Evolutionary conservation across 1,140 invertebrate genomes (phyloP).

Genomic region (Cotesia glomerata): DNA sequence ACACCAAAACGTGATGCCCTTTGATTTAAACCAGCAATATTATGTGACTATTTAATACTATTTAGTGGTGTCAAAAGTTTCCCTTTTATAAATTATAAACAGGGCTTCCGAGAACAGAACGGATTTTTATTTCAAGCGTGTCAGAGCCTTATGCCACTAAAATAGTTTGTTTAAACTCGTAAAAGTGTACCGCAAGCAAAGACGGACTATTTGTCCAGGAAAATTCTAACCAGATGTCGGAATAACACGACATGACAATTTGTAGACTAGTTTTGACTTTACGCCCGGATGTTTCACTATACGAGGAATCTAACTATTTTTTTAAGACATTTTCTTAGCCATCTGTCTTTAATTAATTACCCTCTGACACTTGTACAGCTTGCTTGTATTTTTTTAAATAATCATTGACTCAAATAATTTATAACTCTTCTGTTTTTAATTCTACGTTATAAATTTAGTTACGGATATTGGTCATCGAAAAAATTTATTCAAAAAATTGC

Average conservation of each 20-base stretch:
- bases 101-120: neutral
- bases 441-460: no score
- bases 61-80: neutral
- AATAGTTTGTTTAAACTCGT: neutral
- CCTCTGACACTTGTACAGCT: no score
- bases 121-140: neutral
- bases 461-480: neutral
- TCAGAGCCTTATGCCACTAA: neutral
- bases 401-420: neutral
- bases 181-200: neutral
- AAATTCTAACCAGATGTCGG: slow-evolving; percentile 33
- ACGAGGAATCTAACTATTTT: neutral
- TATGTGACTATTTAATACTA: neutral
- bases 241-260: slow-evolving; percentile 22
- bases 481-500: neutral
- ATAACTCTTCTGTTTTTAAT: no score
- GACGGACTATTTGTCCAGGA: slow-evolving; percentile 21
- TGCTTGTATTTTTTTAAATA: neutral
- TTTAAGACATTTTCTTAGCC: no score
- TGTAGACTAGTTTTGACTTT: slow-evolving; percentile 24
- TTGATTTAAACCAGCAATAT: slow-evolving; percentile 42
- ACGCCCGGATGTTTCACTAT: slow-evolving; percentile 1
- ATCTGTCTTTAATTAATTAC: no score
- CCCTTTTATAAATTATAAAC: neutral
- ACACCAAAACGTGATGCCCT: slow-evolving; percentile 34